phyloP scores from a whole-genome alignment of 2,113 vertebrate genomes.

The Phalacrocorax pelagicus region DNA sequence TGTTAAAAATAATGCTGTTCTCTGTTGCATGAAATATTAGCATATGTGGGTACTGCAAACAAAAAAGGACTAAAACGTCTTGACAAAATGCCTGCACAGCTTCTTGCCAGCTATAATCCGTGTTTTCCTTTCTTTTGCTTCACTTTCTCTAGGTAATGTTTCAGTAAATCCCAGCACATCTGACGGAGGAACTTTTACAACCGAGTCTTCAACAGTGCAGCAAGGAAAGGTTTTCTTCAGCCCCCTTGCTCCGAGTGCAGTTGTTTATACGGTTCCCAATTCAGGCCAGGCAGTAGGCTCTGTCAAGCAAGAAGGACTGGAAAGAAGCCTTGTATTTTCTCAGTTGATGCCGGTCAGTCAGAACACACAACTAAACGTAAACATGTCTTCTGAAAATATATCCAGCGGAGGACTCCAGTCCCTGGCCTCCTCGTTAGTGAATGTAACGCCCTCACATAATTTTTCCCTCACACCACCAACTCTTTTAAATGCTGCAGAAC shows the following conservation, averaged over 20 bases:
- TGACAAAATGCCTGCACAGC: background rate
- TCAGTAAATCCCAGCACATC: conserved; percentile 83
- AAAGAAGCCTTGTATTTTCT: conserved; percentile 87
- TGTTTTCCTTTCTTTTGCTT: conserved; percentile 4
- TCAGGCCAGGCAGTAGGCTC: conserved; percentile 77
- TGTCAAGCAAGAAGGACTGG: conserved; percentile 93
- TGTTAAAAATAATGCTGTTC: background rate
- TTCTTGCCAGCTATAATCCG: background rate
- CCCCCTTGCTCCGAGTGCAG: conserved; percentile 85
- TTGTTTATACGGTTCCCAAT: conserved; percentile 91
- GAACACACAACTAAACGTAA: conserved; percentile 83
- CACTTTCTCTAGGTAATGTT: conserved; percentile 79
- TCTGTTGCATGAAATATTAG: background rate
- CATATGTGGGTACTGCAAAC: background rate
- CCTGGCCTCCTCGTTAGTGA: conserved; percentile 76
- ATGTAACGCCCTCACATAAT: conserved; percentile 74
- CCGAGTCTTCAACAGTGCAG: conserved; percentile 73
- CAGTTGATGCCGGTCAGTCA: conserved; percentile 89
- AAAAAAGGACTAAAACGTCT: background rate
- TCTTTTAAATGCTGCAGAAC: conserved; percentile 76
- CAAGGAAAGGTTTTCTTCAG: conserved; percentile 85
- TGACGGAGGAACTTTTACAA: conserved; percentile 81
- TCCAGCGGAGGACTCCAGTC: conserved; percentile 74
- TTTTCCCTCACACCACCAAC: conserved; percentile 76
- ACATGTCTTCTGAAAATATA: conserved; percentile 76